Conservation (phyloP, 2,888 invertebrate species). For the Antheraea yamamai region DNA sequence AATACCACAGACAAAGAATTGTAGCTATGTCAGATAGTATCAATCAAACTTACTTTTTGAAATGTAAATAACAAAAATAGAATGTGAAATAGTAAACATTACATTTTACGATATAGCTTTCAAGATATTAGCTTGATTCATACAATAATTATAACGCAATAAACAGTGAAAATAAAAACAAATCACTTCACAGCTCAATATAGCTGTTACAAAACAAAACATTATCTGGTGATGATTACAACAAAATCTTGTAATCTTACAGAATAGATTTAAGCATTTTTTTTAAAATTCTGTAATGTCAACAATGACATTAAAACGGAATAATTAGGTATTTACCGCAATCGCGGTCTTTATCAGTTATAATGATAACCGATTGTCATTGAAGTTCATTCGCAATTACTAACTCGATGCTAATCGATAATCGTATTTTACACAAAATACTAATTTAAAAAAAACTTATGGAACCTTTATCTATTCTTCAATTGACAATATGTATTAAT, state of each 20-base stretch:
- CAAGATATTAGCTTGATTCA: slow-evolving; percentile 17
- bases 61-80: background rate
- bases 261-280: background rate
- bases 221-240: slow-evolving; percentile 12
- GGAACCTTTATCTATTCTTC: background rate
- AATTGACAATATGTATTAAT: background rate
- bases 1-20: background rate
- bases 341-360: slow-evolving; percentile 11
- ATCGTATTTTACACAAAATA: background rate
- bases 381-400: slow-evolving; percentile 8
- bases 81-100: slow-evolving; percentile 20
- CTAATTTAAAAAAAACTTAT: background rate
- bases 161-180: slow-evolving; percentile 28
- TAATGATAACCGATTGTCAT: slow-evolving; percentile 5
- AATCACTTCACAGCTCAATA: slow-evolving; percentile 17
- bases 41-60: background rate
- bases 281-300: background rate
- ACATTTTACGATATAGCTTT: slow-evolving; percentile 23
- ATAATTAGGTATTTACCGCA: slow-evolving; percentile 3
- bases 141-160: slow-evolving; percentile 31
- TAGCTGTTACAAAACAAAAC: slow-evolving; percentile 26
- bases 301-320: slow-evolving; percentile 7
- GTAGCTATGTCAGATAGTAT: slow-evolving; percentile 6
- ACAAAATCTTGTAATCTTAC: slow-evolving; percentile 17
- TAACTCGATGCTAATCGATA: slow-evolving; percentile 3